A percentile compares a stretch with the other conserved stretches of the same genome.
phyloP scores from a whole-genome alignment of 2,888 invertebrate species.

The Caenorhabditis sinica region DNA sequence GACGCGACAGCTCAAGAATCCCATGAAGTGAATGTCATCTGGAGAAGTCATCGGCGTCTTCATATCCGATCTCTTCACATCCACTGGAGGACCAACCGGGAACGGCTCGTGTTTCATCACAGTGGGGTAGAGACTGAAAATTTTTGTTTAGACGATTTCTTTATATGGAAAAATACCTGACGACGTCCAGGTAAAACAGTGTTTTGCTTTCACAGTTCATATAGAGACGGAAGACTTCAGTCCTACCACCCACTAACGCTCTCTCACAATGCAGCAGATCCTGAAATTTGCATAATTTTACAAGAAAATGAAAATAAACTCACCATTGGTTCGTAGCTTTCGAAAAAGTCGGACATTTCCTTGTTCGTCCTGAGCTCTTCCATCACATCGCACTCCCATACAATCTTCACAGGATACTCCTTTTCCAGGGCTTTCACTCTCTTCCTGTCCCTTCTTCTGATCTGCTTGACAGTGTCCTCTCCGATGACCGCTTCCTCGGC shows the following conservation, averaged over 20 bases:
- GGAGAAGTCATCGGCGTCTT: not conserved
- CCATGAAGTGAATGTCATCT: not conserved
- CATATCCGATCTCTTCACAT: not conserved
- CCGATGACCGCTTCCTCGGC: not conserved
- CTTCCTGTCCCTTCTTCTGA: not conserved
- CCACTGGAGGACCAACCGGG: not conserved
- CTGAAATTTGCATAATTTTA: not conserved
- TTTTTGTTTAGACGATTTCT: not conserved
- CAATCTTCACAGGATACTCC: not conserved
- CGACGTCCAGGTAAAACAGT: not conserved
- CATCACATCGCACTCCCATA: not conserved
- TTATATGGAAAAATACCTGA: not conserved
- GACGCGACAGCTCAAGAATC: not conserved
- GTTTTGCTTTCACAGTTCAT: not conserved
- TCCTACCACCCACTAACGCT: not conserved
- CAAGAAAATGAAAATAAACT: not conserved
- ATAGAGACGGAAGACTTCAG: constrained; percentile 1
- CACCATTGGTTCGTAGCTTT: not conserved
- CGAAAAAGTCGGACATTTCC: not conserved
- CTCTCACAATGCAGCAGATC: constrained; percentile 5
- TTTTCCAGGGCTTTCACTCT: not conserved
- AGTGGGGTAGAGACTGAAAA: constrained; percentile 11
- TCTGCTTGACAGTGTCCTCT: not conserved
- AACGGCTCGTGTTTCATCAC: not conserved
- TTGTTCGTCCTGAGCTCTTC: not conserved